Evolutionary conservation across 2,113 vertebrate genomes (phyloP).

Genomic region (Hippocampus guttulatus): DNA sequence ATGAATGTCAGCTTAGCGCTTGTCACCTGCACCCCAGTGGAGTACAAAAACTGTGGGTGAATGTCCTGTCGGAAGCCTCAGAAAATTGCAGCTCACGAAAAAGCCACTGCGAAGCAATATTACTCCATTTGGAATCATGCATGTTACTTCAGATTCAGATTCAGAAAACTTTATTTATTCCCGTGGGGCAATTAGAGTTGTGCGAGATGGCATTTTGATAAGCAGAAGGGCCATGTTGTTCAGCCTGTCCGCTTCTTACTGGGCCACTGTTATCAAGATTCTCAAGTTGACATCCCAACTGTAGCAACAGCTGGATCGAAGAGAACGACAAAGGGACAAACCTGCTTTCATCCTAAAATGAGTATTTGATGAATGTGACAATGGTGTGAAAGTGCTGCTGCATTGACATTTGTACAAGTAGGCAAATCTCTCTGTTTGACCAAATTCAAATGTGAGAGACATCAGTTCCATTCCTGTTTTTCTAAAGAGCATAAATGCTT

Average conservation of each 20-base stretch:
- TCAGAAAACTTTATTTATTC: no score
- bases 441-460: background rate
- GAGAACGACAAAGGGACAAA: constrained; percentile 1
- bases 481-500: background rate
- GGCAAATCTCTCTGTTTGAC: background rate
- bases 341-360: constrained; percentile 1
- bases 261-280: constrained; percentile 32
- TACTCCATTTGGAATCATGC: constrained; percentile 54
- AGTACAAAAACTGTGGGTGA: constrained; percentile 48
- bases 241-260: constrained; percentile 39
- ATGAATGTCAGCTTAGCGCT: constrained; percentile 50
- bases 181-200: no score
- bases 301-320: constrained; percentile 9
- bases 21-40: constrained; percentile 37
- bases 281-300: constrained; percentile 36
- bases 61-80: constrained; percentile 54
- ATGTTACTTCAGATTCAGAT: constrained; percentile 33
- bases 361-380: background rate
- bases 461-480: background rate
- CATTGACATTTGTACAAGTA: background rate
- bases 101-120: constrained; percentile 41
- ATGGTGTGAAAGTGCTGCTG: background rate
- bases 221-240: constrained; percentile 45
- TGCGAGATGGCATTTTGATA: constrained; percentile 39
- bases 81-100: constrained; percentile 47